Conservation (phyloP, 2,888 invertebrate species). For the Rhogogaster chlorosoma region DNA sequence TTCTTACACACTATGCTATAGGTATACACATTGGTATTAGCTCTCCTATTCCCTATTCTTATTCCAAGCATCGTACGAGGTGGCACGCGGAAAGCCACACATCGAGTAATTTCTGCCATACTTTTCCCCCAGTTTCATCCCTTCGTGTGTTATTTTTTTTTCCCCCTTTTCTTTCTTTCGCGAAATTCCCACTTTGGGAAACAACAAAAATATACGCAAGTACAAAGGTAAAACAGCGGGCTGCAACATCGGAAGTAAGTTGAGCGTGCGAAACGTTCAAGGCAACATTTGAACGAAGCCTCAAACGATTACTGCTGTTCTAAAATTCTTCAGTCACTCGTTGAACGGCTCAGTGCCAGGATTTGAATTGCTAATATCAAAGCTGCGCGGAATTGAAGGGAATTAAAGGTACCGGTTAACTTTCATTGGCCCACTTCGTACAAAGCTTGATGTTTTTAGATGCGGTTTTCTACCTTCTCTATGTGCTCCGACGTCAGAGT, state of each 20-base stretch:
- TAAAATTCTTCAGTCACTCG: conserved; percentile 38
- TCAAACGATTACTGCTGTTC: conserved; percentile 43
- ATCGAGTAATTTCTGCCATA: neutral
- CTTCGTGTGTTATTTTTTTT: neutral
- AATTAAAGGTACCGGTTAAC: conserved; percentile 37
- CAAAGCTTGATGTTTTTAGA: conserved; percentile 27
- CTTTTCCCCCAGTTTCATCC: neutral
- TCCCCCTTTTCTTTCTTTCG: neutral
- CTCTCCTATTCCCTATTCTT: conserved; percentile 5
- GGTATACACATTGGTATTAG: too few relatives aligned
- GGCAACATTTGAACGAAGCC: conserved; percentile 10
- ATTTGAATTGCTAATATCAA: conserved; percentile 41
- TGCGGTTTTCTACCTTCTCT: neutral
- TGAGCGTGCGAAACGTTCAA: conserved; percentile 7
- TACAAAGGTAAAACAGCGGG: neutral
- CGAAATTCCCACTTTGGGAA: neutral
- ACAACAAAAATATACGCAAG: neutral
- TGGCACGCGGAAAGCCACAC: conserved; percentile 15
- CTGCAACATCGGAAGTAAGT: conserved; percentile 14
- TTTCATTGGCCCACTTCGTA: conserved; percentile 37
- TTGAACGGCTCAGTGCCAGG: neutral
- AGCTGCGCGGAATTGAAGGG: conserved; percentile 21
- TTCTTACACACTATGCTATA: conserved; percentile 21
- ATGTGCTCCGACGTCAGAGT: neutral
- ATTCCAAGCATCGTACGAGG: neutral